Evolutionary conservation across 2,888 invertebrate genomes (phyloP).

Genomic region (Dynastes grantii): DNA sequence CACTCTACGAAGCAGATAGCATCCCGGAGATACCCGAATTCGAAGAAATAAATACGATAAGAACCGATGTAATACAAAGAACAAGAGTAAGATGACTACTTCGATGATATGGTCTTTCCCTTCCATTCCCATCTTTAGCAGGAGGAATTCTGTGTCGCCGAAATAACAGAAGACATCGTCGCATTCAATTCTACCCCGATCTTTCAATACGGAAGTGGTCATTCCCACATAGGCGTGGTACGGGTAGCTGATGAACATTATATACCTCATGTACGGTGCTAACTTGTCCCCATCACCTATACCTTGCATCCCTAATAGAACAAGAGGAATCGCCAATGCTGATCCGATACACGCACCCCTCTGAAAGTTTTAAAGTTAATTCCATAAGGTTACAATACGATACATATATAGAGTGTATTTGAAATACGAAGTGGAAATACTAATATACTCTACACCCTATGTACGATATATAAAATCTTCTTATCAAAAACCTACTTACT

Average conservation of each 20-base stretch:
- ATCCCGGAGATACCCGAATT: constrained; percentile 32
- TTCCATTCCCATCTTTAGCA: constrained; percentile 40
- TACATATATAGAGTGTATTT: no score
- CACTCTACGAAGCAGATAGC: not conserved
- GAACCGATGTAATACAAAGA: constrained; percentile 35
- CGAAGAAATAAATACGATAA: constrained; percentile 41
- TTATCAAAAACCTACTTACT: constrained; percentile 21
- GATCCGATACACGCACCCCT: constrained; percentile 49
- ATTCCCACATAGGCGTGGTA: constrained; percentile 46
- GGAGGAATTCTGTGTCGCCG: constrained; percentile 22
- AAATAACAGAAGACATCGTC: constrained; percentile 49
- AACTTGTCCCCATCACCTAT: constrained; percentile 41
- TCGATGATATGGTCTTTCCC: constrained; percentile 21
- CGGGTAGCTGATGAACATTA: constrained; percentile 42
- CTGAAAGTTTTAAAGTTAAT: constrained; percentile 21
- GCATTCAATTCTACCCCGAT: constrained; percentile 39
- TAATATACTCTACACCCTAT: no score
- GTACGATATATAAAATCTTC: no score
- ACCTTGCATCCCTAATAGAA: constrained; percentile 46
- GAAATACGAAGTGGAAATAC: no score
- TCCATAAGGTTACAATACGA: no score
- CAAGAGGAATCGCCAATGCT: constrained; percentile 36
- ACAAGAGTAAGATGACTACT: constrained; percentile 9
- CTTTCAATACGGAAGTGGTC: constrained; percentile 17
- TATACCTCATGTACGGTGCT: constrained; percentile 7